phyloP scores from a whole-genome alignment of 2,113 vertebrate species.

The Apteryx mantelli region DNA sequence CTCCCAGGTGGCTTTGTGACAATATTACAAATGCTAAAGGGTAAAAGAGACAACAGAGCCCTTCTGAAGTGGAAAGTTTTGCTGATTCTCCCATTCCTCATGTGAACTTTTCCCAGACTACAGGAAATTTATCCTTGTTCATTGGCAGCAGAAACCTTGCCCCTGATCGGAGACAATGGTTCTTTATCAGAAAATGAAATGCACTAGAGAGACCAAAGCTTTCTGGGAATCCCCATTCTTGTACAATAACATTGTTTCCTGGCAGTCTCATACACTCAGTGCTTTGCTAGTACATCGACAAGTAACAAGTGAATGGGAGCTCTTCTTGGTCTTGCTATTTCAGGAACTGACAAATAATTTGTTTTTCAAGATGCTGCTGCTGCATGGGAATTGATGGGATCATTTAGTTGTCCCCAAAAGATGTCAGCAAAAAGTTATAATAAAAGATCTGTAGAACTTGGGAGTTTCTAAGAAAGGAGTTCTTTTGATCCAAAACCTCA shows the following conservation, averaged over 20 bases:
- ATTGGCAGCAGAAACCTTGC: neutral
- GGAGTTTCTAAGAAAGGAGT: neutral
- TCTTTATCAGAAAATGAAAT: neutral
- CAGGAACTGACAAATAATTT: neutral
- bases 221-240: neutral
- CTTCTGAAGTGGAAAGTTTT: neutral
- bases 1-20: neutral
- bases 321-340: neutral
- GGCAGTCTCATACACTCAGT: neutral
- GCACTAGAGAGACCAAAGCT: neutral
- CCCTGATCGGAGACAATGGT: neutral
- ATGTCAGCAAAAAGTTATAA: neutral
- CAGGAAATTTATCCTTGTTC: neutral
- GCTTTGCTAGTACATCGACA: neutral
- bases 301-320: neutral
- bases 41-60: neutral
- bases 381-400: neutral
- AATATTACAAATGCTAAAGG: neutral
- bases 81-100: neutral
- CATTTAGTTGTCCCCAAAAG: neutral
- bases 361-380: neutral
- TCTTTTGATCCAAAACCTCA: neutral
- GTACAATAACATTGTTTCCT: neutral
- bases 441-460: neutral
- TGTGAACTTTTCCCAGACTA: neutral